Conservation (phyloP, 2,888 invertebrate genomes). For the Hirtodrosophila histrioides region DNA sequence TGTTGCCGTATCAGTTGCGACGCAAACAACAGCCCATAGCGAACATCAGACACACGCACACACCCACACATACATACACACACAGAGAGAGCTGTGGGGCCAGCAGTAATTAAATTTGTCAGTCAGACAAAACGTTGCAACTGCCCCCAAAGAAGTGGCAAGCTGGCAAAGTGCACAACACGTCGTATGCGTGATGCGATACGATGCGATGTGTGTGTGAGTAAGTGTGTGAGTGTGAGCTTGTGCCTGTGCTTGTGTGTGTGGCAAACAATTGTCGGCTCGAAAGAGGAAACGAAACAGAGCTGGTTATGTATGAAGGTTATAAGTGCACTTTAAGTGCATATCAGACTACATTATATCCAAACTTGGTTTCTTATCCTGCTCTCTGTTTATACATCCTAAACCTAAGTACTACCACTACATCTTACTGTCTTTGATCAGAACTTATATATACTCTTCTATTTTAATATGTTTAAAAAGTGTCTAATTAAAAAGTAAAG, state of each 20-base stretch:
- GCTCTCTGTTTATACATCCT: no score
- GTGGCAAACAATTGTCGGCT: conserved; percentile 28
- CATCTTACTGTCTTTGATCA: no score
- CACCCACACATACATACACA: conserved; percentile 2
- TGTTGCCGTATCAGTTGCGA: conserved; percentile 68
- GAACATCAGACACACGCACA: conserved; percentile 4
- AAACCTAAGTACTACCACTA: no score
- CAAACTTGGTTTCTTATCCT: background rate
- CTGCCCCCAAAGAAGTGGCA: conserved; percentile 41
- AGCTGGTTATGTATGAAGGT: conserved; percentile 16
- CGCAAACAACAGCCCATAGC: conserved; percentile 59
- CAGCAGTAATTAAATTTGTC: conserved; percentile 79
- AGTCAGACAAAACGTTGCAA: conserved; percentile 70
- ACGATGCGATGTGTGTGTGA: conserved; percentile 8
- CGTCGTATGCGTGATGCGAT: conserved; percentile 64
- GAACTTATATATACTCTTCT: no score
- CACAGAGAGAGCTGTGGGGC: conserved; percentile 3
- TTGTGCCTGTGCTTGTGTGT: background rate
- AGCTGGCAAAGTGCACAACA: conserved; percentile 63
- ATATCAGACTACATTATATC: background rate
- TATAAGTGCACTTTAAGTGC: conserved; percentile 7
- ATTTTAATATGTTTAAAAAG: no score
- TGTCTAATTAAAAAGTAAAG: no score
- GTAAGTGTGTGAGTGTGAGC: conserved; percentile 3
- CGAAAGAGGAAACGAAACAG: background rate